Evolutionary conservation across 2,797 vertebrate genomes (phyloP).

Genomic region (Cirrhinus molitorella): DNA sequence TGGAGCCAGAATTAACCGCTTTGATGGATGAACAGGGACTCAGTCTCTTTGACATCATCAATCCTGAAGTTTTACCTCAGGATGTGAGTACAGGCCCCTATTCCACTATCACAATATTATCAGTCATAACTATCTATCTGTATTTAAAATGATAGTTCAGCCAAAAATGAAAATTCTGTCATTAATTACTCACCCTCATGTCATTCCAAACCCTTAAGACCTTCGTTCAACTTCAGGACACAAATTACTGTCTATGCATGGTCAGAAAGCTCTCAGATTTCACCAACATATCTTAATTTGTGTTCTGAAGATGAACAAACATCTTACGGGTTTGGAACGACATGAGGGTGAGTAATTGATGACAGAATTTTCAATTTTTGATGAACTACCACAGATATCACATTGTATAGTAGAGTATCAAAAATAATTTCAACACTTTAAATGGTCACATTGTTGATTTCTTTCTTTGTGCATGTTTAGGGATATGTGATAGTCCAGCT

Average conservation of each 20-base stretch:
- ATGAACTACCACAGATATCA: not conserved
- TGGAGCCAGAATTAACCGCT: slow-evolving; percentile 76
- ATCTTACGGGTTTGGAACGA: too few relatives aligned
- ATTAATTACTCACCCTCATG: too few relatives aligned
- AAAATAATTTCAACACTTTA: not conserved
- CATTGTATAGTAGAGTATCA: not conserved
- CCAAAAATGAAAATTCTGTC: too few relatives aligned
- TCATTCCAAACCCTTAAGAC: too few relatives aligned
- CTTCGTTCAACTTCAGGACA: too few relatives aligned
- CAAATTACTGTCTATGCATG: too few relatives aligned
- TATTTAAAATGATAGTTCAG: not conserved
- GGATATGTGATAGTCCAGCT: slow-evolving; percentile 83
- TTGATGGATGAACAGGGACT: slow-evolving; percentile 85
- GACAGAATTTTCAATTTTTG: too few relatives aligned
- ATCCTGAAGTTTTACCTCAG: slow-evolving; percentile 80
- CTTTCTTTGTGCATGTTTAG: slow-evolving; percentile 65
- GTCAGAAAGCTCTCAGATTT: too few relatives aligned
- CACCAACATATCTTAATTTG: too few relatives aligned
- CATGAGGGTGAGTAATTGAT: too few relatives aligned
- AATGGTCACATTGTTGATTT: not conserved
- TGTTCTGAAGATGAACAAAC: too few relatives aligned
- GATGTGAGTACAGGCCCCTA: slow-evolving; percentile 79
- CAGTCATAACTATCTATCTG: not conserved
- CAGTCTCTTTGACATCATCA: slow-evolving; percentile 81
- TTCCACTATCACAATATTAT: not conserved